Evolutionary conservation across 2,888 invertebrate genomes (phyloP), one percentile per base, ranked within the genome.

Genomic region (Agonopterix arenella): DNA sequence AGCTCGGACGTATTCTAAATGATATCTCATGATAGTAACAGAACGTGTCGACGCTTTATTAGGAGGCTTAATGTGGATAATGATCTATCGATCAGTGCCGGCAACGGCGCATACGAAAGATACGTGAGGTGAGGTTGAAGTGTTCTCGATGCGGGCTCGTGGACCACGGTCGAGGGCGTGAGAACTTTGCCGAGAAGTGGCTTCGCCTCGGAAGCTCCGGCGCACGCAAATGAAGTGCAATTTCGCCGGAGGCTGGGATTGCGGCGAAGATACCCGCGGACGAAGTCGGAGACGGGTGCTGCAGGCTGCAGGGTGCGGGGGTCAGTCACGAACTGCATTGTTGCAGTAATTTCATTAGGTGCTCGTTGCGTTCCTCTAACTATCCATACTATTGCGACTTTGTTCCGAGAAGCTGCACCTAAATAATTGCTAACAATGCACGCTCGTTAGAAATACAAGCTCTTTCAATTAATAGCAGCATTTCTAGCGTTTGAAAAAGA

Each of bases 151-250:
- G 61, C 56, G 62, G 67, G 55, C 58, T 57, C 65, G 66, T 41
- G 16, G 47, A 36, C 58, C 63, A 60, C 58, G 57, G 59, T 53
- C 59, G 60, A 72, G 75, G 76, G 78, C 82, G 80, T 82, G 81
- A 79, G 82, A 83, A 82, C 71, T 60, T 67, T 61, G 62, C 59
- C n/a, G n/a, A 58, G 56, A 40, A 60, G 60, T 63, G 59, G 59
- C 63, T 64, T 73, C 68, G 64, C 63, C 64, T 73, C 68, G 64
- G 73, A 66, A 70, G 75, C 70, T 64, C 50, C 52, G 53, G 69
- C 70, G 71, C 75, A 80, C 71, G 78, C 76, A 81, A 82, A 84
- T 83, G 78, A 82, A 83, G 80, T 74, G 79, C 80, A 82, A 81
- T 83, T 80, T 81, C 69, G 70, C 73, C 68, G 54, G 66, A 69